Evolutionary conservation across 2,797 vertebrate species (phyloP), one percentile per base, ranked within the genome.

Genomic region (Coendou prehensilis): DNA sequence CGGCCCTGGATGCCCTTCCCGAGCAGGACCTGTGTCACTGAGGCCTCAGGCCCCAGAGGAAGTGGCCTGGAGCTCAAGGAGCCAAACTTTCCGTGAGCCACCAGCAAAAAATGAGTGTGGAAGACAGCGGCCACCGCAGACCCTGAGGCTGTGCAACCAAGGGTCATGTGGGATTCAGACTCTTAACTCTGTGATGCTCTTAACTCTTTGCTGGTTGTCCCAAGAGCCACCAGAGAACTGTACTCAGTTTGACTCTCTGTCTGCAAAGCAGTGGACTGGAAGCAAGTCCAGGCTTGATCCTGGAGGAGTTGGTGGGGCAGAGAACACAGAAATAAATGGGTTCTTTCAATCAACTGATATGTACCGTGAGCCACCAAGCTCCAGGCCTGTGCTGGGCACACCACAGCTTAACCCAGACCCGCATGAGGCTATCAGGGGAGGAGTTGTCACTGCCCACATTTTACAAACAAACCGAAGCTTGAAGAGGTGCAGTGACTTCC

Each of bases 21-120:
- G 97, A 78, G 73, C 45, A 93, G 56, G 79, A 64, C 83, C 52
- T 64, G 75, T 26, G n/a, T 97, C 94, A 93, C 13, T 1, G 0
- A 93, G 82, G 91, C 84, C 88, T 87, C 63, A n/a, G 61, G 95
- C 89, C 91, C 80, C n/a, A 22, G 56, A 83, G 87, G 94, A 90
- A 96, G 92, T 63, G 59, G 79, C 59, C 61, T 88, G 33, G 63
- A 63, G n/a, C 92, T 75, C 71, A 71, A 69, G n/a, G 33, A 97
- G 79, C 76, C 94, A 97, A 96, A 96, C 90, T 97, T 97, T 97
- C 97, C 98, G 96, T 98, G 97, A 98, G 87, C 94, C 95, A 97
- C 64, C n/a, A 54, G 69, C 67, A 91, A 97, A 96, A 95, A 87
- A 97, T 95, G 88, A 97, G 52, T 54, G 83, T 93, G 94, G 76